Evolutionary conservation across 2,113 vertebrate species (phyloP).

Genomic region (Ginglymostoma cirratum): DNA sequence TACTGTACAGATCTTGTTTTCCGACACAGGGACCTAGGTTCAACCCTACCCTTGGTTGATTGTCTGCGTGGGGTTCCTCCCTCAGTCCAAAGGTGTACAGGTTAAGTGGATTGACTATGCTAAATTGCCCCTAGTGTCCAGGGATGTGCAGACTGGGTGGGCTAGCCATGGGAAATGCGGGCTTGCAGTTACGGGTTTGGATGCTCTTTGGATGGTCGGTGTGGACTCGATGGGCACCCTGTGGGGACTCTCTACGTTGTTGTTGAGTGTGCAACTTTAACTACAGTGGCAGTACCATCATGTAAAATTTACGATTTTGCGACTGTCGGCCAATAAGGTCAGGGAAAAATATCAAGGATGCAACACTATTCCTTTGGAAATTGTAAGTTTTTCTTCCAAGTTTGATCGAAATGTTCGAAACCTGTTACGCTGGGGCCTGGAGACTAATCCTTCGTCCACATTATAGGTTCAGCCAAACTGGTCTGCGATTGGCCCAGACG

Average conservation of each 20-base stretch:
- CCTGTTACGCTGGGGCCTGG: background rate
- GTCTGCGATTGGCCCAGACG: slow-evolving; percentile 53
- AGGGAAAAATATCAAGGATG: background rate
- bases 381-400: background rate
- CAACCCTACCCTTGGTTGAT: too few species aligned
- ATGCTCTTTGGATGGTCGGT: too few species aligned
- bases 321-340: background rate
- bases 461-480: slow-evolving; percentile 50
- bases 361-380: background rate
- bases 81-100: too few species aligned
- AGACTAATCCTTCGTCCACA: background rate
- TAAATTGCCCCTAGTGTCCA: too few species aligned
- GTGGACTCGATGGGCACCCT: too few species aligned
- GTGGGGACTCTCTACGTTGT: too few species aligned
- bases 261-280: background rate
- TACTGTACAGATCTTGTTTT: background rate
- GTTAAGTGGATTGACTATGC: too few species aligned
- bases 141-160: too few species aligned
- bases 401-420: background rate
- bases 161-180: too few species aligned
- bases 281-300: background rate
- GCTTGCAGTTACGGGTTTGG: too few species aligned
- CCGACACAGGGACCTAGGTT: too few species aligned
- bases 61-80: too few species aligned
- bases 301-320: background rate